These are phyloP conservation scores for Peromyscus nudipes DNA, from an alignment of 2,797 vertebrate species.

Conservation along the genomic window DNA sequence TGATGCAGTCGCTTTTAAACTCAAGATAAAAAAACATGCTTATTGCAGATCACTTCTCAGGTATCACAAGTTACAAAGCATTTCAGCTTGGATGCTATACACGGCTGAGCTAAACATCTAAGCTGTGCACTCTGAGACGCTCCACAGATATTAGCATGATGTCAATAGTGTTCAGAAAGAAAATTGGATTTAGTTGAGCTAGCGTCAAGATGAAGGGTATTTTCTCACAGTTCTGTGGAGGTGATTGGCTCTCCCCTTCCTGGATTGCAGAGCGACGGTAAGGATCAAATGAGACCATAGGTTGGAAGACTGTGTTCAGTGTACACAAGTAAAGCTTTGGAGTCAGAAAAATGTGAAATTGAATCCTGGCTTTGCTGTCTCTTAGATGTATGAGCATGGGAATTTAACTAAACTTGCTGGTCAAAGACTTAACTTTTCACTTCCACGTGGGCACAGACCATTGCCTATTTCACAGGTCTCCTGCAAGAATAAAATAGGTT, in stretches of 20 bases:
- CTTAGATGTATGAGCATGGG: background rate
- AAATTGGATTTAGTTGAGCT: background rate
- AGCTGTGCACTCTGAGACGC: background rate
- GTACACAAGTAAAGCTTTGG: background rate
- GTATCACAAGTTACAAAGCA: background rate
- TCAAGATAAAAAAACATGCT: background rate
- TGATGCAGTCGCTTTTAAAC: background rate
- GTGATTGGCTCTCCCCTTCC: background rate
- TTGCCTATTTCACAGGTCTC: background rate
- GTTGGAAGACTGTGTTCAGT: background rate
- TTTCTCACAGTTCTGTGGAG: background rate
- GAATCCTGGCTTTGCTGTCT: constrained; percentile 23
- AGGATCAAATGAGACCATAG: background rate
- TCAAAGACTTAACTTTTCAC: constrained; percentile 40
- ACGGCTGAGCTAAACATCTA: background rate
- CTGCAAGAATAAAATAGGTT: background rate
- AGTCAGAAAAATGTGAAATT: constrained; percentile 32
- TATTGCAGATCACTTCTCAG: background rate
- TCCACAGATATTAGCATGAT: background rate
- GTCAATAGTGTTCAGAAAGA: background rate
- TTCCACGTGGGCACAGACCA: background rate
- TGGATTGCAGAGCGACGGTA: background rate
- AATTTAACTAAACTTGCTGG: constrained; percentile 37
- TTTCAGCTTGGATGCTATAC: background rate
- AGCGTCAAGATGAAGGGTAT: background rate